phyloP scores from a whole-genome alignment of 2,888 invertebrate species.

The Drosophila anomelani region DNA sequence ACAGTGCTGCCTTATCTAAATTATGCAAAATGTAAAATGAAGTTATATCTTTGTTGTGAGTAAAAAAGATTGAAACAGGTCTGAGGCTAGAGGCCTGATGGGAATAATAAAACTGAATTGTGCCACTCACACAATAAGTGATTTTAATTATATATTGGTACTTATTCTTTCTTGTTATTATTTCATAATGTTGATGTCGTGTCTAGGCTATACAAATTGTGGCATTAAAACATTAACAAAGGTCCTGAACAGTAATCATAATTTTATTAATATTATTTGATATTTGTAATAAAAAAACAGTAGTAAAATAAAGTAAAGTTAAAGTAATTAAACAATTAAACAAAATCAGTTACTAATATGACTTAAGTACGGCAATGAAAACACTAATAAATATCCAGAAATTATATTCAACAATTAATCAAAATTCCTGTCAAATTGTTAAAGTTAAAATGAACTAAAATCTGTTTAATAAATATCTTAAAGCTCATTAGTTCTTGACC shows the following conservation, averaged over 20 bases:
- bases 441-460: neutral
- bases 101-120: neutral
- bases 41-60: conserved; percentile 2
- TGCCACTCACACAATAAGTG: neutral
- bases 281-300: neutral
- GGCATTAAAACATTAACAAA: too few relatives aligned
- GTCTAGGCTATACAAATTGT: too few relatives aligned
- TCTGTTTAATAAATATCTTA: neutral
- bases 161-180: too few relatives aligned
- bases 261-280: too few relatives aligned
- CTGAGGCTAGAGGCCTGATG: conserved; percentile 3
- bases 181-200: too few relatives aligned
- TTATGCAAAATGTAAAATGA: conserved; percentile 38
- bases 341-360: neutral
- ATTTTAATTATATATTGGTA: neutral
- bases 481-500: conserved; percentile 5
- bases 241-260: too few relatives aligned
- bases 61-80: conserved; percentile 26
- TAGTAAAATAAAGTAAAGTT: neutral
- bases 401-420: neutral
- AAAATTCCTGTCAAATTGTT: neutral
- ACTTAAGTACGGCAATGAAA: neutral
- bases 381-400: neutral
- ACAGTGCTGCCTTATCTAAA: conserved; percentile 11
- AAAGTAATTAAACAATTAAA: too few relatives aligned